Evolutionary conservation across 2,888 invertebrate genomes (phyloP).

Genomic region (Matsumyia berberina): DNA sequence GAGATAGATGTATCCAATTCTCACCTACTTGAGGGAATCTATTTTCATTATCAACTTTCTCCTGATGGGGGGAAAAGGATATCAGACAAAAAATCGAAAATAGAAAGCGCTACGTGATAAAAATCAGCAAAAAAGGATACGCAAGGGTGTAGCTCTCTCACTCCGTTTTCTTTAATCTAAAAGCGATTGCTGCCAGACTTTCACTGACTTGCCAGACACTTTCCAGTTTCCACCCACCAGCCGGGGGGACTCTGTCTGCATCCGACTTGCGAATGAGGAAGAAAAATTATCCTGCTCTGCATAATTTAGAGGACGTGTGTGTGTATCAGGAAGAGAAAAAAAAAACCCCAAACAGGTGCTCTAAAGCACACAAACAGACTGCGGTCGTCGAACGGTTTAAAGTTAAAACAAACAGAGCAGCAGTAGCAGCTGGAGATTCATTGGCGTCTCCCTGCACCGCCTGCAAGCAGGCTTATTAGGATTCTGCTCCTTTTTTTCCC

Average conservation of each 20-base stretch:
- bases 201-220: slow-evolving; percentile 47
- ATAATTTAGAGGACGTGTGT: slow-evolving; percentile 53
- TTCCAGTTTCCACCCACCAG: slow-evolving; percentile 2
- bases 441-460: neutral
- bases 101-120: slow-evolving; percentile 68
- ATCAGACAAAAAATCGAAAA: slow-evolving; percentile 57
- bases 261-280: slow-evolving; percentile 5
- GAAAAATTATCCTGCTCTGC: slow-evolving; percentile 42
- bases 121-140: slow-evolving; percentile 45
- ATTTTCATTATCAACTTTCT: slow-evolving; percentile 47
- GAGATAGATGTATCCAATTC: slow-evolving; percentile 33
- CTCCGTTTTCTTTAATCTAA: slow-evolving; percentile 53
- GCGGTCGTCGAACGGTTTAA: slow-evolving; percentile 28
- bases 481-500: slow-evolving; percentile 2
- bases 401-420: slow-evolving; percentile 41
- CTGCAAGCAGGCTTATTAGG: slow-evolving; percentile 34
- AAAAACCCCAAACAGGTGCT: slow-evolving; percentile 43
- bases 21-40: slow-evolving; percentile 60
- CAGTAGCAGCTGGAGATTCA: slow-evolving; percentile 7
- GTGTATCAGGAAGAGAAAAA: neutral
- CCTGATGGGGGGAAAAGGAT: neutral
- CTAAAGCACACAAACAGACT: slow-evolving; percentile 41
- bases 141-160: slow-evolving; percentile 8
- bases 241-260: slow-evolving; percentile 13
- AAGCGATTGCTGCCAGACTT: slow-evolving; percentile 62